A percentile compares a stretch with the other conserved stretches of the same genome.
Evolutionary conservation across 2,113 vertebrate genomes (phyloP).

Genomic region (Anguilla japonica): DNA sequence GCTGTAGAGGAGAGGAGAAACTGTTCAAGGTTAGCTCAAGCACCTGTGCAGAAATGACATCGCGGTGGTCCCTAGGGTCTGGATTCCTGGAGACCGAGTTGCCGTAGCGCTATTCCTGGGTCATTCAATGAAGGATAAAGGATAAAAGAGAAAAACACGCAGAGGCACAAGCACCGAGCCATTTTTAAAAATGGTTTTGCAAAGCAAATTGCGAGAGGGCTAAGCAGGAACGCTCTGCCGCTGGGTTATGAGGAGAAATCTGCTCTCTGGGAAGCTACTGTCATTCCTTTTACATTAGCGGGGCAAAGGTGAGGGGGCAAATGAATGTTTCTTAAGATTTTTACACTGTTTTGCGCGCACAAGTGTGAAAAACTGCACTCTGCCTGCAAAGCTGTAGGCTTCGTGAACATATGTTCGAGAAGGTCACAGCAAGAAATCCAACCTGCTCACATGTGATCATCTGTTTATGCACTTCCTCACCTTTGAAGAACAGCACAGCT

Average conservation of each 20-base stretch:
- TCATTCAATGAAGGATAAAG: conserved; percentile 27
- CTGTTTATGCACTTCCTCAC: neutral
- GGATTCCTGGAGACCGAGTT: conserved; percentile 7
- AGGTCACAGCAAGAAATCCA: neutral
- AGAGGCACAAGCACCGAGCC: neutral
- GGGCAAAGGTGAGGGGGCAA: neutral
- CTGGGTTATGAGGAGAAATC: neutral
- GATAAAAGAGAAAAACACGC: neutral
- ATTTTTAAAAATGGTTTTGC: conserved; percentile 18
- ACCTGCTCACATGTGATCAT: neutral
- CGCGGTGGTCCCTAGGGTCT: neutral
- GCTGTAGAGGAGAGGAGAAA: conserved; percentile 16
- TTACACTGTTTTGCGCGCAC: neutral
- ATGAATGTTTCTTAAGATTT: neutral
- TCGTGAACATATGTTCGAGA: neutral
- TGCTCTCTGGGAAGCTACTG: neutral
- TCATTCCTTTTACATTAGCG: neutral
- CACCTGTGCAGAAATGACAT: conserved; percentile 21
- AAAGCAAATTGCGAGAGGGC: conserved; percentile 20
- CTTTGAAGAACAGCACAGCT: neutral
- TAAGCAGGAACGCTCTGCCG: neutral
- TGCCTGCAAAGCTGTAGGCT: neutral
- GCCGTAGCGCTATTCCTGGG: conserved; percentile 10
- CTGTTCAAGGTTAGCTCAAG: conserved; percentile 21
- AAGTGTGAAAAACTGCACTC: neutral